These are phyloP conservation scores for Pluvianellus socialis DNA, from an alignment of 2,113 vertebrate species.

Conservation along the genomic window DNA sequence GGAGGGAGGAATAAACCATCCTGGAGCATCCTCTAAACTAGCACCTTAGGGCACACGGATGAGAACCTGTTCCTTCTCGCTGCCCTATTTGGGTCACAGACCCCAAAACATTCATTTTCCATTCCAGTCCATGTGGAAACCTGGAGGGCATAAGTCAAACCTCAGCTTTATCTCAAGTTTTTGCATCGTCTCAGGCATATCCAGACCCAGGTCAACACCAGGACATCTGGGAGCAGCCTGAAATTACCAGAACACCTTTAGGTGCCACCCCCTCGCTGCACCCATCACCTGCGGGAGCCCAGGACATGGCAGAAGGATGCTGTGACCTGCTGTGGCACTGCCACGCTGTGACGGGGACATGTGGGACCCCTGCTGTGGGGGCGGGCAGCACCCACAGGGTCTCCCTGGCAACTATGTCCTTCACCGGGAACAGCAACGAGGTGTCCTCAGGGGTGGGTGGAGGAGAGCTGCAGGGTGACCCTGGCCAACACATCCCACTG, in stretches of 20 bases:
- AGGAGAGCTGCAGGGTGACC: not conserved
- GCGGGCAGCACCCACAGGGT: not conserved
- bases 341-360: fast-evolving
- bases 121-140: not conserved
- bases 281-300: not conserved
- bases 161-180: not conserved
- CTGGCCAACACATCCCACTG: not conserved
- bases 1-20: not conserved
- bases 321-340: not conserved
- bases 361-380: too few relatives aligned
- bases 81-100: not conserved
- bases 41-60: fast-evolving
- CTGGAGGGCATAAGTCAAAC: fast-evolving
- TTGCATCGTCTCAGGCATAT: fast-evolving
- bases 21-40: not conserved
- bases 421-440: fast-evolving
- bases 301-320: fast-evolving
- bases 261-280: not conserved
- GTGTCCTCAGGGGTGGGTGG: not conserved
- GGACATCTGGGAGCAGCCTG: too few relatives aligned
- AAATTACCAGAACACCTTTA: fast-evolving
- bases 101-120: fast-evolving
- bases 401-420: not conserved
- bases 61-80: not conserved
- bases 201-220: too few relatives aligned